Base-by-base conservation (phyloP, 2,797 vertebrate species). In the Tenualosa thibaudeaui region DNA sequence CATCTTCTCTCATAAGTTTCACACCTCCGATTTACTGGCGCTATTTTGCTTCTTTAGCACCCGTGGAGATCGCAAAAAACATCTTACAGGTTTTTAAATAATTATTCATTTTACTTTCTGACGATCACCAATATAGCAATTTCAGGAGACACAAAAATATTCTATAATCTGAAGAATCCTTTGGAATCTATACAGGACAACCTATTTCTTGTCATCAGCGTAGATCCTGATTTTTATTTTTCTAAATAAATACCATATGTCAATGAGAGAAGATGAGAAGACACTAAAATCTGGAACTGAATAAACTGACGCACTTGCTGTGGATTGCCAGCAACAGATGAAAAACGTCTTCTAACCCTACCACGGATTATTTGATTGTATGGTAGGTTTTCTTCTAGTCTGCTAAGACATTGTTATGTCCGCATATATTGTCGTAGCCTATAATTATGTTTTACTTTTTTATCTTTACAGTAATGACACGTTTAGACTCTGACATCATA, bases 1-100 rank as follows among this genome's bases (percentile, higher is more conserved):
- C 71, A 78, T 46, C 17, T 40, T 37, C 40, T 78, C 71, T 43
- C 37, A 78, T 78, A 78, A 78, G 71, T 46, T 78, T 78, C 71
- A 78, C 71, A 78, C 71, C 37, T 78, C 40, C 19, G 37, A 78
- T 78, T 78, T 78, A 46, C 71, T 46, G 43, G 40, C 26, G 71
- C 17, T 46, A 46, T 46, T 78, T 46, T 43, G 71, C 71, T 46
- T 78, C 2, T 46, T 19, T 4, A 22, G 37, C 8, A 78, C 37
- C 6, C 22, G 7, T 46, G 71, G 8, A 78, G 6, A 78, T 46
- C 17, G 17, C 1, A 78, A 10, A 78, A 78, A 43, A 15, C 31
- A 40, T 78, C 71, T 75, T 10, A 19, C 13, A 37, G 40, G 5
- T 78, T 78, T 78, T 6, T 19, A 19, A 43, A 46, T 46, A 19